Evolutionary conservation across 2,797 vertebrate genomes (phyloP).

Genomic region (Orientallactaga sibirica): DNA sequence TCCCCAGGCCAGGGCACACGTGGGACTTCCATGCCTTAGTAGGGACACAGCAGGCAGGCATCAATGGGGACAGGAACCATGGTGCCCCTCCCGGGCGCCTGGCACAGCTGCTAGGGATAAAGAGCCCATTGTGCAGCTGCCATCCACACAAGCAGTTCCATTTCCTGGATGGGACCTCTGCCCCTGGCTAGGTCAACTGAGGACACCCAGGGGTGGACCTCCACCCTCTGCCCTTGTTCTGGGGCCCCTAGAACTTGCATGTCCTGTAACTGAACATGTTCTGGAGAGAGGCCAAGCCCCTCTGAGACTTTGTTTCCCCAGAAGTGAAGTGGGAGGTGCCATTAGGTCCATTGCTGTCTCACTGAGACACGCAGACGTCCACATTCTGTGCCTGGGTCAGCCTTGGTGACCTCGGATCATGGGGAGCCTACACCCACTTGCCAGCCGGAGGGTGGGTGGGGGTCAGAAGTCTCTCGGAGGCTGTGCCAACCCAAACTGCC

Average conservation of each 20-base stretch:
- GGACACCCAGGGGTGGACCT: not conserved
- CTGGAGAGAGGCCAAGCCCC: not conserved
- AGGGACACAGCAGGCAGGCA: not conserved
- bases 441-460: not conserved
- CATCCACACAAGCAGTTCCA: slow-evolving; percentile 54
- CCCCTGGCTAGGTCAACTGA: slow-evolving; percentile 52
- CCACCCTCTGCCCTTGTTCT: not conserved
- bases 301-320: not conserved
- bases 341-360: not conserved
- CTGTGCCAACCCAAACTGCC: not conserved
- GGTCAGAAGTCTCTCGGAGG: accelerated
- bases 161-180: slow-evolving; percentile 65
- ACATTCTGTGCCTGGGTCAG: not conserved
- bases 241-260: not conserved
- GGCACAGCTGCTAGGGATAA: slow-evolving; percentile 72
- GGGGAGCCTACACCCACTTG: not conserved
- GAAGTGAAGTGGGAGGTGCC: not conserved
- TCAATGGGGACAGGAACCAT: not conserved
- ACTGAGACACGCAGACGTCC: accelerated
- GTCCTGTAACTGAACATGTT: not conserved
- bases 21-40: not conserved
- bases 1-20: too few relatives aligned
- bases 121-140: slow-evolving; percentile 65
- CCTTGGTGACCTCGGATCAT: not conserved
- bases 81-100: slow-evolving; percentile 57